phyloP scores from a whole-genome alignment of 2,797 vertebrate genomes.

The Protosalanx chinensis region DNA sequence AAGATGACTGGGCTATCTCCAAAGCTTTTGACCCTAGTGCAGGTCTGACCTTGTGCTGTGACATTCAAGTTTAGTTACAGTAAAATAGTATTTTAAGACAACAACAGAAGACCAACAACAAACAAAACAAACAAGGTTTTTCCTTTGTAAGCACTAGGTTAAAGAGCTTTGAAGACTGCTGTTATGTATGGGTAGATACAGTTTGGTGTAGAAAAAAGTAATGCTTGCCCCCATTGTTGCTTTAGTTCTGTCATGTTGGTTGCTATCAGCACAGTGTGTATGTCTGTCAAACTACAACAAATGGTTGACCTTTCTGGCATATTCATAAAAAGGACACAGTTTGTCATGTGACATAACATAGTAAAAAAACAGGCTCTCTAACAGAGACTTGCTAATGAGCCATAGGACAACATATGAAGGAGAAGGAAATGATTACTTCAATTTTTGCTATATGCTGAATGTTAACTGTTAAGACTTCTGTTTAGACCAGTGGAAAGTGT shows the following conservation, averaged over 20 bases:
- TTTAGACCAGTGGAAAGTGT: conserved; percentile 16
- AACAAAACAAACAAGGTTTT: conserved; percentile 20
- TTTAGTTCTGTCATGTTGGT: conserved; percentile 34
- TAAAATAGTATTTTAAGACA: too few relatives aligned
- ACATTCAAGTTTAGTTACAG: conserved; percentile 42
- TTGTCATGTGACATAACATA: conserved; percentile 10
- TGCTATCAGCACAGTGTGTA: conserved; percentile 6
- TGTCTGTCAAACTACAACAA: conserved; percentile 14
- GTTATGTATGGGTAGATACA: conserved; percentile 30
- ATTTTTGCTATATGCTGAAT: conserved; percentile 19
- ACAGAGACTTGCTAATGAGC: conserved; percentile 19
- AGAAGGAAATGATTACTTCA: conserved; percentile 1
- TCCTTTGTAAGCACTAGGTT: conserved; percentile 53
- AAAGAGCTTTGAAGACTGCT: conserved; percentile 52
- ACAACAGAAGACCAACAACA: too few relatives aligned
- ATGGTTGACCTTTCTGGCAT: conserved; percentile 24
- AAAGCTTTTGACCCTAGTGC: conserved; percentile 66
- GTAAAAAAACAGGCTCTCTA: conserved; percentile 21
- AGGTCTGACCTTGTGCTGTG: conserved; percentile 45
- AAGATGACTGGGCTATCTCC: conserved; percentile 28
- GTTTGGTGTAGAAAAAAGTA: conserved; percentile 26
- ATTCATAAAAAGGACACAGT: not conserved
- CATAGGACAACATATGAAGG: conserved; percentile 25
- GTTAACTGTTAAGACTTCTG: conserved; percentile 23
- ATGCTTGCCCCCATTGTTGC: conserved; percentile 44